phyloP scores from a whole-genome alignment of 2,113 vertebrate genomes.

The Acanthisitta chloris region DNA sequence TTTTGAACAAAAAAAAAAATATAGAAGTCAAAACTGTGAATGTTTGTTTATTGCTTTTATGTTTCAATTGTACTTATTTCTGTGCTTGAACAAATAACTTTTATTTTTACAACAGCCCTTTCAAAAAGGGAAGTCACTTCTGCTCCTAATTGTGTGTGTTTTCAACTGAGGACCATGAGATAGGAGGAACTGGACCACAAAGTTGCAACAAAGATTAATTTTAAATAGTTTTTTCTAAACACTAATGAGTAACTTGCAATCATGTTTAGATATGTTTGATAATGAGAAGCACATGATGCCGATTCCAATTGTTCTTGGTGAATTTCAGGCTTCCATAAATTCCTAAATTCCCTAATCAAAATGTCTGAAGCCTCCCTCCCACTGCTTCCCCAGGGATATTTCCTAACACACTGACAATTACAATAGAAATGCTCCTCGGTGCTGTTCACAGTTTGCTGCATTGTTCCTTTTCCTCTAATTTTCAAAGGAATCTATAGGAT shows the following conservation, averaged over 20 bases:
- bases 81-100: background rate
- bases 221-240: background rate
- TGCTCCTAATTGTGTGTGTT: background rate
- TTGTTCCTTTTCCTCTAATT: background rate
- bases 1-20: background rate
- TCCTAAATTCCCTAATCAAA: background rate
- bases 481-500: background rate
- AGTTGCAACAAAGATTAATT: background rate
- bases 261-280: background rate
- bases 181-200: background rate
- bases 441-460: background rate
- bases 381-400: conserved; percentile 12
- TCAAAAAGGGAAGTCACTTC: conserved; percentile 21
- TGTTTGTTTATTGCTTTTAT: conserved; percentile 24
- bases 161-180: background rate
- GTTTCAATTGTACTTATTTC: conserved; percentile 42
- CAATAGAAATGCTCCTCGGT: background rate
- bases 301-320: background rate
- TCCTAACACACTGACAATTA: background rate
- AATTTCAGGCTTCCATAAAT: background rate
- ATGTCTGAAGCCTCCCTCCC: background rate
- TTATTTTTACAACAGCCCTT: conserved; percentile 21
- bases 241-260: background rate
- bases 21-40: background rate
- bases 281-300: background rate